Evolutionary conservation across 2,797 vertebrate genomes (phyloP).

Genomic region (Furcifer pardalis): DNA sequence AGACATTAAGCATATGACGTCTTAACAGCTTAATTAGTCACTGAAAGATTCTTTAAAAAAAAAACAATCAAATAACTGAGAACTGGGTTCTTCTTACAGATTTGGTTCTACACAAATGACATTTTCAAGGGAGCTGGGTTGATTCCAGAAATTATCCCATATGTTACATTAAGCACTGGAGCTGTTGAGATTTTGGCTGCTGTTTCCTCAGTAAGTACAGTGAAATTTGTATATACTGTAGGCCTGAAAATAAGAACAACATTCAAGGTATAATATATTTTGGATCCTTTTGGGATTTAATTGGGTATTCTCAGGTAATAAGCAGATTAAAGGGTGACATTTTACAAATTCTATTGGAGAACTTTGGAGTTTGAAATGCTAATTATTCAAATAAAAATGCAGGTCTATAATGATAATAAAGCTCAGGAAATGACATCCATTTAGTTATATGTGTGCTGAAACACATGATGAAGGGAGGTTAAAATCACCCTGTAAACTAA

Average conservation of each 20-base stretch:
- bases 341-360: background rate
- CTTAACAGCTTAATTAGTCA: constrained; percentile 16
- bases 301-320: background rate
- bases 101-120: constrained; percentile 95
- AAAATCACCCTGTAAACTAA: too few species aligned
- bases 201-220: constrained; percentile 87
- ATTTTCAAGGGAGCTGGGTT: constrained; percentile 89
- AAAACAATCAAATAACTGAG: background rate
- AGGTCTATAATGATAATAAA: background rate
- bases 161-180: constrained; percentile 91
- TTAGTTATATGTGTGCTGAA: background rate
- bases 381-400: background rate
- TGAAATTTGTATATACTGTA: background rate
- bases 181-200: constrained; percentile 86
- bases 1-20: background rate
- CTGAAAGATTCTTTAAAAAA: background rate
- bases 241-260: too few species aligned
- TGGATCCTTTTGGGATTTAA: background rate
- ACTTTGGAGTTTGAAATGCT: background rate
- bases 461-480: too few species aligned
- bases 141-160: constrained; percentile 78
- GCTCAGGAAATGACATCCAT: background rate
- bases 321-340: background rate
- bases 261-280: background rate
- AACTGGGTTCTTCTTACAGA: constrained; percentile 73